Conservation (phyloP, 2,113 vertebrate genomes). For the Urocitellus parryii region DNA sequence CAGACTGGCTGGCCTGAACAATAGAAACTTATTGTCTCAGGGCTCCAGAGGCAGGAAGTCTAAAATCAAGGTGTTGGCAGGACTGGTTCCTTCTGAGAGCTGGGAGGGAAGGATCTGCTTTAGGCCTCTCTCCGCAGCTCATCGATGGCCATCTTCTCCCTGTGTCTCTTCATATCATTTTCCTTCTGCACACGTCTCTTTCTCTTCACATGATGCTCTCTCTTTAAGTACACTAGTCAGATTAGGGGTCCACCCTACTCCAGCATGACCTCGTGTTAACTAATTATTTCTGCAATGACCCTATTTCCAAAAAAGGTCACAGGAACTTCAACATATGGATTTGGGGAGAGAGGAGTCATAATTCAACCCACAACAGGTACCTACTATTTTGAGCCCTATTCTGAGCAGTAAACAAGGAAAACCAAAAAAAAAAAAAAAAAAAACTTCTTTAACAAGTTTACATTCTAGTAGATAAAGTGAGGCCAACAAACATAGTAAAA, state of each 20-base stretch:
- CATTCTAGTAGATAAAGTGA: not conserved
- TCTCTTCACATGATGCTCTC: not conserved
- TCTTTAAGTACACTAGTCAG: not conserved
- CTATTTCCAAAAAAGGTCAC: not conserved
- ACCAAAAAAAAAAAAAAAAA: not conserved
- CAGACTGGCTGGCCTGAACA: not conserved
- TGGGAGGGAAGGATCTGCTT: not conserved
- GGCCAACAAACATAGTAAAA: not conserved
- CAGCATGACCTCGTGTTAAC: not conserved
- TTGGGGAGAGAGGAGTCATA: not conserved
- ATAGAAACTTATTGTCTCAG: not conserved
- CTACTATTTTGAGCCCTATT: not conserved
- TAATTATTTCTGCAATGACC: not conserved
- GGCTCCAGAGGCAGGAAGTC: not conserved
- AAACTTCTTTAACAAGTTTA: not conserved
- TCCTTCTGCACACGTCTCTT: not conserved
- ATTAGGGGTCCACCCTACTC: not conserved
- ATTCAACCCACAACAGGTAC: not conserved
- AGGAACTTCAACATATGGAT: not conserved
- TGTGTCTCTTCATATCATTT: not conserved
- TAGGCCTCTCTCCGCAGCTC: not conserved
- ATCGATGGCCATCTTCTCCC: not conserved
- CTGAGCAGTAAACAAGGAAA: not conserved
- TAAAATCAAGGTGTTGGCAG: not conserved
- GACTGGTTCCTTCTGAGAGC: not conserved